Percentiles rank a stretch among this genome's conserved stretches.
Conservation (phyloP, 2,113 vertebrate genomes). For the Diphyllodes magnificus region DNA sequence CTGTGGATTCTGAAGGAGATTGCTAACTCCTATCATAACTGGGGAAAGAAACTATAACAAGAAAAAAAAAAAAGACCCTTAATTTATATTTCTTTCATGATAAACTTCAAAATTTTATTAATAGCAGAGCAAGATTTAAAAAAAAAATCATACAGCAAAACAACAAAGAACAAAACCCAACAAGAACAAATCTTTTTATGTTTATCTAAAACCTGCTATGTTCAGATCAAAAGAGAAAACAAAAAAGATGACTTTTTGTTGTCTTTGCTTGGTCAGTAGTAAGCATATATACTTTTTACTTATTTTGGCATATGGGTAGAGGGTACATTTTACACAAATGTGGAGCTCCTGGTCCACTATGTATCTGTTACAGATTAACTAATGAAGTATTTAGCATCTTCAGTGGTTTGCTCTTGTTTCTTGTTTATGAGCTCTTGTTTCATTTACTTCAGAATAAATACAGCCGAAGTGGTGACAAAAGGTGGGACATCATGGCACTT, state of each 20-base stretch:
- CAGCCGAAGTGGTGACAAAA: background rate
- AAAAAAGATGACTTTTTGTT: background rate
- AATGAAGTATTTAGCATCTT: background rate
- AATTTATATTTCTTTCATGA: background rate
- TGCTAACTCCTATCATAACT: slow-evolving; percentile 5
- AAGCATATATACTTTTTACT: background rate
- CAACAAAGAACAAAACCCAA: background rate
- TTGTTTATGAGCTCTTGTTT: background rate
- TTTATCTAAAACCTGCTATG: background rate
- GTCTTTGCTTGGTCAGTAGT: background rate
- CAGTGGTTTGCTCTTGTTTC: background rate
- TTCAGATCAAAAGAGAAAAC: background rate
- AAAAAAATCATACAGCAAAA: background rate
- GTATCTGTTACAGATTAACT: background rate
- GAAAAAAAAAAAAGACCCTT: background rate
- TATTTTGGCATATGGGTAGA: background rate
- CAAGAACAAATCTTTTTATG: background rate
- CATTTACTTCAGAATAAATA: background rate
- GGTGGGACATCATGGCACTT: background rate
- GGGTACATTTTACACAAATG: background rate
- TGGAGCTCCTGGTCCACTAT: background rate
- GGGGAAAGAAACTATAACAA: background rate
- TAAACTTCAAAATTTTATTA: background rate
- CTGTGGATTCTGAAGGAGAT: slow-evolving; percentile 13
- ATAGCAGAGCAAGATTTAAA: background rate